These are phyloP conservation scores for Tetramorium bicarinatum DNA, from an alignment of 2,888 invertebrate species.

Conservation along the genomic window DNA sequence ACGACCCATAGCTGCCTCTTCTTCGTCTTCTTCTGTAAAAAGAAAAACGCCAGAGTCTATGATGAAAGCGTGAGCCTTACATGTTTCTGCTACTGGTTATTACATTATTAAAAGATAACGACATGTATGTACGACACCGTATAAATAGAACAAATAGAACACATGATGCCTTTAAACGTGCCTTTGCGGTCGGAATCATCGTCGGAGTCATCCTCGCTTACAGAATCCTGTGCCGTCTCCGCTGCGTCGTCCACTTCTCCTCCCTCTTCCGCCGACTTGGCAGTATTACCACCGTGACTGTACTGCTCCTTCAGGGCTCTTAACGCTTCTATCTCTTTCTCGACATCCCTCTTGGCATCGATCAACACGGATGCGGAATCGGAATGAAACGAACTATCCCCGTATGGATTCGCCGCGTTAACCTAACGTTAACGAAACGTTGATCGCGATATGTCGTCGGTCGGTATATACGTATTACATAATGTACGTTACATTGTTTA, in stretches of 20 bases:
- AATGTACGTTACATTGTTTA: too few species aligned
- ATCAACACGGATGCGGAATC: conserved; percentile 89
- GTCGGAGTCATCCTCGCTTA: conserved; percentile 87
- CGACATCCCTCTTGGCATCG: conserved; percentile 93
- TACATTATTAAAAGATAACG: too few species aligned
- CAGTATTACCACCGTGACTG: conserved; percentile 76
- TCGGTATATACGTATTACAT: not conserved
- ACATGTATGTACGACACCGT: too few species aligned
- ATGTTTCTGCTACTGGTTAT: too few species aligned
- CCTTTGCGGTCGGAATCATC: conserved; percentile 89
- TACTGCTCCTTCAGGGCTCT: conserved; percentile 83
- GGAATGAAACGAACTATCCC: conserved; percentile 88
- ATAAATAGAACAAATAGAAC: not conserved
- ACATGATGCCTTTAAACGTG: conserved; percentile 78
- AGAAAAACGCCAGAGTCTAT: not conserved
- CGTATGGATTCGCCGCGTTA: conserved; percentile 82
- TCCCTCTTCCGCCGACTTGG: conserved; percentile 87
- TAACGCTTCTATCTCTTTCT: conserved; percentile 89
- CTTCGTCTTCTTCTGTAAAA: conserved; percentile 85
- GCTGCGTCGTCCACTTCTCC: conserved; percentile 87
- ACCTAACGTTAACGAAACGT: conserved; percentile 70
- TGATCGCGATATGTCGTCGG: not conserved
- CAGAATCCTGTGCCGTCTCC: conserved; percentile 89
- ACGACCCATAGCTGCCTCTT: conserved; percentile 90
- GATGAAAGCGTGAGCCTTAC: not conserved